Evolutionary conservation across 2,113 vertebrate species (phyloP), one percentile per base, ranked within the genome.

Genomic region (Phalacrocorax carbo): DNA sequence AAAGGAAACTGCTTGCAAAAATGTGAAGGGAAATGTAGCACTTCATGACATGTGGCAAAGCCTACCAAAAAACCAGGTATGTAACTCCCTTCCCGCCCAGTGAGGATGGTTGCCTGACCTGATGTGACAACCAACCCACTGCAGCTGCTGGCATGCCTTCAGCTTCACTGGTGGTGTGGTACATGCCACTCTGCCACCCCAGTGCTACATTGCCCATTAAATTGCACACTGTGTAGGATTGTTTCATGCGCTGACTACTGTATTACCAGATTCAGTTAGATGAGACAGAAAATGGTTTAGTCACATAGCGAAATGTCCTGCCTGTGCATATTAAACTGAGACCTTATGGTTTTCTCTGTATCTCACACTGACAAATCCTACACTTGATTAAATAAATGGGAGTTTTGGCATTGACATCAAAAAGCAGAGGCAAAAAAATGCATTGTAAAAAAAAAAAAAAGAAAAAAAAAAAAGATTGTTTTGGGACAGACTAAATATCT

Each of bases 121-220:
- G 34, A 55, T 64, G 48, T 51, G 71, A 81, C 60, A 83, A 12
- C 4, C 23, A 77, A 12, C 16, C 26, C 44, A 11, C 14, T 9
- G 1, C 13, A 60, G 61, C 34, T 51, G 18, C 55, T 84, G 52
- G 18, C 0, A 2, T 40, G 44, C 48, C 23, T 76, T 70, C 61
- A 69, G 57, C 23, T 76, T 82, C 44, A 8, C 62, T 46, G 44
- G 22, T 38, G 26, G 4, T 52, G 46, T 55, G 26, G 22, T 25
- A 20, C 15, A 8, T 1, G 1, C 14, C 29, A 10, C 0, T 1
- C 27, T 70, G 30, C 11, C 49, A 17, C 10, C 5, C 19, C 0
- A 0, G 10, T 69, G 61, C 69, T 48, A 15, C 20, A 17, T 3
- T 9, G 19, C 12, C 58, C 20, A 12, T 52, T 75, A 61, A 82